Base-by-base conservation (phyloP, 2,888 invertebrate species). In the Stenichneumon culpator region DNA sequence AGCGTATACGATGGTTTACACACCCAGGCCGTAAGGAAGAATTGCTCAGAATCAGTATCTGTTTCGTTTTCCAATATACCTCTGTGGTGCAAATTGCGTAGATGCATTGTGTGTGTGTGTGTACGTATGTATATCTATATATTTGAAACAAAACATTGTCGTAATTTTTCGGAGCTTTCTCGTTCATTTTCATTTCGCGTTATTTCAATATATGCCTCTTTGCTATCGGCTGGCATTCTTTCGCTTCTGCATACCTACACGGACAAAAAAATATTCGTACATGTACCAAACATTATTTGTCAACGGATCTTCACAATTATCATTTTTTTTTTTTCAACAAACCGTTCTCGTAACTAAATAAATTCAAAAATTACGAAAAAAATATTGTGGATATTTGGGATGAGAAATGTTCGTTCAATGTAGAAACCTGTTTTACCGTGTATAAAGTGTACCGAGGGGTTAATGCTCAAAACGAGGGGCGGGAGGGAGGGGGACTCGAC, bases 181-280 rank as follows among this genome's bases (percentile, higher is more conserved):
- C 54, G 52, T 70, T 69, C 22, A 11, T 50, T 69, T 47, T 69
- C 50, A 47, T 22, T 16, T 25, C 50, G 19, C 25, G 11, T 50
- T n/a, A n/a, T 69, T 69, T 28, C 32, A 52, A 52, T 69, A 69
- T 69, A 11, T 28, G 28, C 6, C 52, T 70, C 36, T 54, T 70
- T 3, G 52, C 3, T 7, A 3, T 22, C 25, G 25, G 4, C 11
- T 57, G 11, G 3, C 3, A 14, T 14, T 57, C 11, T 57, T 25
- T 57, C 25, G 25, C 57, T 25, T 22, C 4, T 57, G 39, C 39
- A 47, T 57, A 11, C 14, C 1, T 57, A 11, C 14, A 52, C 7
- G n/a, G 19, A 19, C 3, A 14, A 22, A 22, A 25, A 57, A 25
- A 57, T 9, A 11, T 14, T 5, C 11, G 11, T 39, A 39, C 9